phyloP scores from a whole-genome alignment of 1,140 invertebrate species.

The Meteorus sp. region DNA sequence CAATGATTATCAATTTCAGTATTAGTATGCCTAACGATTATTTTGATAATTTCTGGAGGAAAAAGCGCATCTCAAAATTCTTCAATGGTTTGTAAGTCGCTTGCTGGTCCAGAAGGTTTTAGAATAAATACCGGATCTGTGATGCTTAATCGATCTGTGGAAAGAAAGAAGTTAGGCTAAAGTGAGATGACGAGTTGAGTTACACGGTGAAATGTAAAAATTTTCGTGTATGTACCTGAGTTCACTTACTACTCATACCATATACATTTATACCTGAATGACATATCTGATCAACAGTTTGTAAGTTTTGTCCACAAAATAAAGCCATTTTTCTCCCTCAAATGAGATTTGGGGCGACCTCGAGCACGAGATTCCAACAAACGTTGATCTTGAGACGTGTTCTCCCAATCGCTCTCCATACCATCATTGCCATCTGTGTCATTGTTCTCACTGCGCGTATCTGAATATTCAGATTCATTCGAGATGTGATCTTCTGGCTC shows the following conservation, averaged over 20 bases:
- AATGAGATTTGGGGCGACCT: background rate
- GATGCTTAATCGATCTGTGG: slow-evolving; percentile 1
- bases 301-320: background rate
- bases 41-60: slow-evolving; percentile 18
- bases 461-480: background rate
- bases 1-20: slow-evolving; percentile 11
- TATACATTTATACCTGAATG: background rate
- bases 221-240: too few species aligned
- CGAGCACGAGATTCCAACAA: background rate
- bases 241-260: too few species aligned
- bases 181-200: background rate
- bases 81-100: slow-evolving; percentile 1
- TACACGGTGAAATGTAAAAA: too few species aligned
- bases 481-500: background rate
- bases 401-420: background rate
- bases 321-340: background rate
- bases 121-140: background rate
- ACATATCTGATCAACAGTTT: background rate
- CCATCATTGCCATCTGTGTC: too few species aligned
- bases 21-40: slow-evolving; percentile 26
- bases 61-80: slow-evolving; percentile 27
- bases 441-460: background rate
- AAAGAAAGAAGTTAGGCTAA: background rate
- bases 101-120: background rate
- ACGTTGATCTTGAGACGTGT: background rate